Conservation (phyloP, 2,113 vertebrate genomes). For the Notiomystis cincta region DNA sequence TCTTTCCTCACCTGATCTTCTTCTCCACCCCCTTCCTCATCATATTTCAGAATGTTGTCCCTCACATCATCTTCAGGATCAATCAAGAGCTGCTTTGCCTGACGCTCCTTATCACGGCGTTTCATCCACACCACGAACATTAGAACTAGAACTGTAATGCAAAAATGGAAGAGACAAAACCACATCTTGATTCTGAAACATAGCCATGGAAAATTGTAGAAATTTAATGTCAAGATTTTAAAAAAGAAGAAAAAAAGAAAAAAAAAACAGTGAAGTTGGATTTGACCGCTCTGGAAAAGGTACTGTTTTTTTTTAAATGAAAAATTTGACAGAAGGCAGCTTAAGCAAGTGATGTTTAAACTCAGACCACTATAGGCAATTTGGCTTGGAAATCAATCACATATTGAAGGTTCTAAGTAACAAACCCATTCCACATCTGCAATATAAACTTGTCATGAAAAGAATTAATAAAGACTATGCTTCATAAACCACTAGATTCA, state of each 20-base stretch:
- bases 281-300: background rate
- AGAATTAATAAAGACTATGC: background rate
- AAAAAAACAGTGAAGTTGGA: background rate
- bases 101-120: conserved; percentile 91
- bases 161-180: background rate
- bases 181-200: background rate
- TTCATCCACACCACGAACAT: conserved; percentile 99
- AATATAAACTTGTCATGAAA: background rate
- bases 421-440: background rate
- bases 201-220: background rate
- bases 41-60: conserved; percentile 96
- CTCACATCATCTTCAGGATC: conserved; percentile 95
- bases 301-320: background rate
- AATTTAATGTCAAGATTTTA: background rate
- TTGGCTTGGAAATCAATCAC: background rate
- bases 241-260: fast-evolving
- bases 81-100: conserved; percentile 94
- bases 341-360: background rate
- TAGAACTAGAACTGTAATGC: conserved; percentile 84
- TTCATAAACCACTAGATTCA: background rate
- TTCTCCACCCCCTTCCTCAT: conserved; percentile 98
- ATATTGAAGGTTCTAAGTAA: background rate
- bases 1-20: conserved; percentile 88
- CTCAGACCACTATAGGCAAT: background rate
- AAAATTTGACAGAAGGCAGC: background rate